Conservation (phyloP, 2,113 vertebrate genomes). For the Cephalopholis sonnerati region DNA sequence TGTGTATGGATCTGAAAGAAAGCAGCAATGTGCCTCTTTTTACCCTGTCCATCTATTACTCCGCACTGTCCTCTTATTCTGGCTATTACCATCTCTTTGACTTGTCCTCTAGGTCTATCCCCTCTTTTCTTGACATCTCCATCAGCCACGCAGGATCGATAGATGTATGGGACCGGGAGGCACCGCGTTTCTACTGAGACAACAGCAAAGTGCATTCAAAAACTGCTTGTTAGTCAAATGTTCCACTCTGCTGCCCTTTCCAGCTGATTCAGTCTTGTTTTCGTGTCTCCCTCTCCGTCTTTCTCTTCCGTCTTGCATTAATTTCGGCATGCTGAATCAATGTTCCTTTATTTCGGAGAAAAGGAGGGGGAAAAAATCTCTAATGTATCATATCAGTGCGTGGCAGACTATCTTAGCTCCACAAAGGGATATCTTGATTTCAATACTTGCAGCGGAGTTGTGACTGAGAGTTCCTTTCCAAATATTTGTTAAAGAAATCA, state of each 20-base stretch:
- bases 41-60: neutral
- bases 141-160: conserved; percentile 76
- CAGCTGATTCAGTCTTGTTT: conserved; percentile 60
- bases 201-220: conserved; percentile 68
- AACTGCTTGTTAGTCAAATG: conserved; percentile 82
- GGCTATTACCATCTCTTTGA: conserved; percentile 39
- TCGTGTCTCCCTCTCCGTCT: conserved; percentile 38
- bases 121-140: conserved; percentile 73
- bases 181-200: conserved; percentile 61
- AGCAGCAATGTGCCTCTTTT: conserved; percentile 24
- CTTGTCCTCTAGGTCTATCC: conserved; percentile 28
- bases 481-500: conserved; percentile 51
- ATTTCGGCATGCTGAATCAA: conserved; percentile 47
- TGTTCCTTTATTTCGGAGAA: conserved; percentile 40
- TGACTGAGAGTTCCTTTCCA: conserved; percentile 17
- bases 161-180: conserved; percentile 66
- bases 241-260: conserved; percentile 63
- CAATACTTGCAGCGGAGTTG: neutral
- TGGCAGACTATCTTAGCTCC: conserved; percentile 16
- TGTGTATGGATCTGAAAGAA: conserved; percentile 27
- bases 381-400: conserved; percentile 30
- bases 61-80: conserved; percentile 24
- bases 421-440: conserved; percentile 35
- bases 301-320: conserved; percentile 23
- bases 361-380: neutral